A percentile compares a stretch with the other conserved stretches of the same genome.
Evolutionary conservation across 2,113 vertebrate species (phyloP).

Genomic region (Istiophorus platypterus): DNA sequence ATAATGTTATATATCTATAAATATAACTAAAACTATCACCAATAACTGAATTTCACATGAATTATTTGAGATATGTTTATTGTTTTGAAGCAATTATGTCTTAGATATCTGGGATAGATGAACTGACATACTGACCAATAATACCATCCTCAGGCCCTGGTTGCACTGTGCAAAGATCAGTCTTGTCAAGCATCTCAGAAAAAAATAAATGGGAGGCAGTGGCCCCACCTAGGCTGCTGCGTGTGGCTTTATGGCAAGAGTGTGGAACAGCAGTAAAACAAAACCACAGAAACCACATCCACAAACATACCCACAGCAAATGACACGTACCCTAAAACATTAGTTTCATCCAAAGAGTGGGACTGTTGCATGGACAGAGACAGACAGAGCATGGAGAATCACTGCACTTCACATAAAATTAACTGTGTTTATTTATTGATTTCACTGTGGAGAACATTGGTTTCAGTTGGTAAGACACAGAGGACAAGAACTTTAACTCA

Average conservation of each 20-base stretch:
- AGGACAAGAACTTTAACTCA: not conserved
- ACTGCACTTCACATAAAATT: not conserved
- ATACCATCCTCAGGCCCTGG: not conserved
- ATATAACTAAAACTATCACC: too few species aligned
- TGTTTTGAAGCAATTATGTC: too few species aligned
- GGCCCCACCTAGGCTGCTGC: not conserved
- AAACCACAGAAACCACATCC: constrained; percentile 4
- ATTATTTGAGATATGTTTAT: too few species aligned
- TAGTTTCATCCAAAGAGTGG: constrained; percentile 5
- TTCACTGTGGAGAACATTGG: not conserved
- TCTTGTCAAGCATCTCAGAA: not conserved
- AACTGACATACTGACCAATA: not conserved
- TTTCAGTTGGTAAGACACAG: not conserved
- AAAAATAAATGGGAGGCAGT: not conserved
- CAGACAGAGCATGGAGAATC: not conserved
- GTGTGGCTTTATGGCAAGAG: constrained; percentile 38
- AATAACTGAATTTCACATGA: too few species aligned
- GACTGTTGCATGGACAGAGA: not conserved
- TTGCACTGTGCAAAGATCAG: not conserved
- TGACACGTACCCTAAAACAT: constrained; percentile 4
- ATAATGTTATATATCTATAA: not conserved
- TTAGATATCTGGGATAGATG: not conserved
- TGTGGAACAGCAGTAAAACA: constrained; percentile 16
- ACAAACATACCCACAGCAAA: constrained; percentile 37
- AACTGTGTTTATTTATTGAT: not conserved